Percentiles rank a stretch among this genome's conserved stretches.
phyloP scores from a whole-genome alignment of 2,888 invertebrate species.

The Ophonus ardosiacus region DNA sequence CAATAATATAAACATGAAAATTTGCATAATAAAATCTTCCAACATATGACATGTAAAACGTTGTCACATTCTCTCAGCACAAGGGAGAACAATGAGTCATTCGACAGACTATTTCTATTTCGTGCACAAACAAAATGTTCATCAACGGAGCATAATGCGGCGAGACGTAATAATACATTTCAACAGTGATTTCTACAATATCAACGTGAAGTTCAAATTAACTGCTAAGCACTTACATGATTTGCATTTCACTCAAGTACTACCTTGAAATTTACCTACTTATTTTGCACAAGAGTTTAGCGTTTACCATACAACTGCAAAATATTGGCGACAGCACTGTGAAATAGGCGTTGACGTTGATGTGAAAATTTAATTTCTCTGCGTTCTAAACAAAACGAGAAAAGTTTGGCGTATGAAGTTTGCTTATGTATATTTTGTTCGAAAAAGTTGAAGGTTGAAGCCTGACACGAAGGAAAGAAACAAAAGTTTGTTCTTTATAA shows the following conservation, averaged over 20 bases:
- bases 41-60: neutral
- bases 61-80: neutral
- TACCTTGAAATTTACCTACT: neutral
- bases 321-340: constrained; percentile 23
- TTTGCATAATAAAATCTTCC: neutral
- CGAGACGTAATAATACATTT: constrained; percentile 13
- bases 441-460: constrained; percentile 16
- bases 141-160: constrained; percentile 8
- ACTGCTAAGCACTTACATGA: constrained; percentile 10
- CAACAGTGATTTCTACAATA: constrained; percentile 24
- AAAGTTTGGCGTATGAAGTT: constrained; percentile 12
- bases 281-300: neutral
- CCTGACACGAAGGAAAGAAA: neutral
- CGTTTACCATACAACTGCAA: constrained; percentile 3
- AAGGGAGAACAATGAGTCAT: neutral
- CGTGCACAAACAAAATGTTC: constrained; percentile 16
- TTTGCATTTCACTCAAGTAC: constrained; percentile 23
- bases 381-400: constrained; percentile 6
- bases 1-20: neutral
- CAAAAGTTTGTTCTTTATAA: neutral
- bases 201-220: constrained; percentile 24
- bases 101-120: neutral
- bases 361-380: constrained; percentile 23
- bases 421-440: constrained; percentile 25
- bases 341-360: neutral